Evolutionary conservation across 2,113 vertebrate species (phyloP), one percentile per base, ranked within the genome.

Genomic region (Pseudois nayaur): DNA sequence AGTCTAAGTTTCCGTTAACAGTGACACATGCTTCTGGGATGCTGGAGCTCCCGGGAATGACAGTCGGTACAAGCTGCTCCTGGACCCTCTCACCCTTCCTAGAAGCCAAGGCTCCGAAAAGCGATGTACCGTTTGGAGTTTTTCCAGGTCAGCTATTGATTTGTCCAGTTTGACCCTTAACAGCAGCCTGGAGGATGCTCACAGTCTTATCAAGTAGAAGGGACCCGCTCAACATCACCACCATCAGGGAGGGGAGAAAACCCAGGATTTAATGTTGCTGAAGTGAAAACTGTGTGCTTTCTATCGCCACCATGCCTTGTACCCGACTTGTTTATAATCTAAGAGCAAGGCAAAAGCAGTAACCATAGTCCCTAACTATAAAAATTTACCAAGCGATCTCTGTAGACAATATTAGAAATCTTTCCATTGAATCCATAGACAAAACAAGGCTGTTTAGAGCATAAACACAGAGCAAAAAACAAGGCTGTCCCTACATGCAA

Each of bases 271-370:
- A 25, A 36, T 10, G 62, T 50, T 93, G 55, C 11, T 33, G 23
- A 36, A 59, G 27, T 5, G 13, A 57, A 36, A 79, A 33, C 55
- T 13, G 25, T 11, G 45, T 5, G 33, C 52, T 59, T 23, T 59
- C 89, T 29, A 5, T 31, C 50, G 1, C 55, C 48, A 0, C 1
- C 8, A 0, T 11, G n/a, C 29, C 29, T 54, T 29, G 3, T 23
- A 9, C 62, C 29, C 15, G 13, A 23, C 7, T 17, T 2, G 19
- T 3, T 33, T 67, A 29, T 14, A 43, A 19, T 8, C 74, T 17
- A 5, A 87, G 33, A 33, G 60, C 92, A 8, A 13, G 52, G 40
- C 2, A 64, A 36, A 81, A 54, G 81, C 54, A 25, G 2, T 6
- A 2, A 54, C 1, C 16, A 36, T 0, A 43, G 25, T 74, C 57